Evolutionary conservation across 2,888 invertebrate genomes (phyloP).

Genomic region (Sinhomidia bicolor): DNA sequence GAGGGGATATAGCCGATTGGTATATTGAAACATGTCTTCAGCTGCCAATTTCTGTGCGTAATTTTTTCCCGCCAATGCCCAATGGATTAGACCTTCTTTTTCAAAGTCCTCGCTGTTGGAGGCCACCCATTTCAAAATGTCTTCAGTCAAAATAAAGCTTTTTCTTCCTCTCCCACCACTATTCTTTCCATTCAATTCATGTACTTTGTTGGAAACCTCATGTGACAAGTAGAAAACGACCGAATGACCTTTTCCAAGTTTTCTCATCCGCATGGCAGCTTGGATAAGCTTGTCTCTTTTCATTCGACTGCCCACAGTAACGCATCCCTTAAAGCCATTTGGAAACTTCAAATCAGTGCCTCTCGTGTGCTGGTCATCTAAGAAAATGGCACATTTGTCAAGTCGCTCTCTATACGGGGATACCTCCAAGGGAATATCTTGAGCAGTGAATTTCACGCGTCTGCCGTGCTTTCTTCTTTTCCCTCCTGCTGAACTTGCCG

Average conservation of each 20-base stretch:
- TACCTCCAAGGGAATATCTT: constrained; percentile 34
- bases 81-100: constrained; percentile 74
- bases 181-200: background rate
- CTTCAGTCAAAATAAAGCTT: constrained; percentile 25
- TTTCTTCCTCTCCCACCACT: background rate
- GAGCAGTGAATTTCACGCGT: background rate
- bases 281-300: constrained; percentile 59
- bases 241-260: constrained; percentile 19
- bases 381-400: constrained; percentile 56
- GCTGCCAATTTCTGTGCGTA: constrained; percentile 71
- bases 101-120: constrained; percentile 65
- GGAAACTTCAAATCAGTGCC: constrained; percentile 65
- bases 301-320: constrained; percentile 47
- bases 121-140: constrained; percentile 73
- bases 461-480: background rate
- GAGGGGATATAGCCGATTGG: background rate
- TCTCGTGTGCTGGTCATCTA: constrained; percentile 66
- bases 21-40: constrained; percentile 45
- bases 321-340: constrained; percentile 36
- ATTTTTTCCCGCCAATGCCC: constrained; percentile 70
- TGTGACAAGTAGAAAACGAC: constrained; percentile 70
- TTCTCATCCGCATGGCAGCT: constrained; percentile 63
- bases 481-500: background rate
- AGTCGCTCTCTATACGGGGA: constrained; percentile 33
- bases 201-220: constrained; percentile 67